Conservation (phyloP, 2,888 invertebrate genomes). For the Lissonota sp. region DNA sequence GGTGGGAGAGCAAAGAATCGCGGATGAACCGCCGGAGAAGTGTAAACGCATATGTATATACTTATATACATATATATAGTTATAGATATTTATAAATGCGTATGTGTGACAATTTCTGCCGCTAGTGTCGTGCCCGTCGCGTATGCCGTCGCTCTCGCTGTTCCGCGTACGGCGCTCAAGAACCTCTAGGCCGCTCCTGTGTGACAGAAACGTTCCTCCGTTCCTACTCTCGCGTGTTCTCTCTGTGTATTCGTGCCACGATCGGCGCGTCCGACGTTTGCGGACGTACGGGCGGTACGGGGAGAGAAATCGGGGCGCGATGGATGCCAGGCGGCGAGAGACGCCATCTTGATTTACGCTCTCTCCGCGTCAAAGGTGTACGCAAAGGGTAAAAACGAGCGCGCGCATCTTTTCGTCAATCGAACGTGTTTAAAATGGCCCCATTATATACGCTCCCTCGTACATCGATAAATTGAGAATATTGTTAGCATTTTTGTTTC, state of each 20-base stretch:
- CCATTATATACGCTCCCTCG: conserved; percentile 23
- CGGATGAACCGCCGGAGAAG: neutral
- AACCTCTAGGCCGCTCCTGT: neutral
- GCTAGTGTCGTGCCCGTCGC: too few species aligned
- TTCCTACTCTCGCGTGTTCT: neutral
- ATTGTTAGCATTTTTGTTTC: too few species aligned
- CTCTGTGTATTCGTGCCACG: conserved; percentile 33
- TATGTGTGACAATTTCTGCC: too few species aligned
- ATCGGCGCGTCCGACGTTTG: conserved; percentile 65
- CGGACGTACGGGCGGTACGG: conserved; percentile 17
- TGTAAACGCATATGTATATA: neutral
- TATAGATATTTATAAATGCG: conserved; percentile 48
- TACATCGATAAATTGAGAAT: neutral
- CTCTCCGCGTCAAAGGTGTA: conserved; percentile 77
- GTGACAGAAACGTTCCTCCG: conserved; percentile 55
- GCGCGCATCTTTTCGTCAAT: conserved; percentile 35
- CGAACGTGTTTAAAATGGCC: conserved; percentile 22
- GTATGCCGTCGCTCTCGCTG: too few species aligned
- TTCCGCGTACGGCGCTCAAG: too few species aligned
- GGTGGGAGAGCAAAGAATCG: conserved; percentile 3
- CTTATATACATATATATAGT: neutral
- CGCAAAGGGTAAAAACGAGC: conserved; percentile 68
- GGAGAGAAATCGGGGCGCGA: conserved; percentile 76
- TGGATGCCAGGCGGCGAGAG: conserved; percentile 79
- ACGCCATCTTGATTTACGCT: conserved; percentile 83